Evolutionary conservation across 2,888 invertebrate species (phyloP).

Genomic region (Nasonovia ribisnigri): DNA sequence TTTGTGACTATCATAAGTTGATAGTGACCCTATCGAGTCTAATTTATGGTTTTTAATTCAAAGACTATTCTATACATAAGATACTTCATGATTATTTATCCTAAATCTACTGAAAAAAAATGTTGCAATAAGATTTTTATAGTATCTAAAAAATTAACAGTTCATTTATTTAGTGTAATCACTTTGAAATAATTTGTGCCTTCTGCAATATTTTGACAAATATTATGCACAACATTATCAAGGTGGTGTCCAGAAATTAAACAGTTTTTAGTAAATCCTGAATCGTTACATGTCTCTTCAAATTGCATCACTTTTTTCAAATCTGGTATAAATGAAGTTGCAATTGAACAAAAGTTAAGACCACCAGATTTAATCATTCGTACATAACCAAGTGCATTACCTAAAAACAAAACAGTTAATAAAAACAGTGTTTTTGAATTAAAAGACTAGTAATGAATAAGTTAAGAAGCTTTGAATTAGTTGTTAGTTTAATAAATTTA

Average conservation of each 20-base stretch:
- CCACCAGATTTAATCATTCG: constrained; percentile 94
- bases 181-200: constrained; percentile 89
- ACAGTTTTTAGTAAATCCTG: constrained; percentile 75
- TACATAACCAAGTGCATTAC: constrained; percentile 95
- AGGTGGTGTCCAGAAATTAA: constrained; percentile 79
- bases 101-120: neutral
- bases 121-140: neutral
- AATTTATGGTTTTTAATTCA: neutral
- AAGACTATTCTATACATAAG: neutral
- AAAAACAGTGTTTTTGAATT: neutral
- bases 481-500: too few relatives aligned
- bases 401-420: constrained; percentile 69
- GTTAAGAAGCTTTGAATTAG: neutral
- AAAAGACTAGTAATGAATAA: neutral
- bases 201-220: constrained; percentile 87
- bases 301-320: constrained; percentile 78
- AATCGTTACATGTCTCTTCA: constrained; percentile 76
- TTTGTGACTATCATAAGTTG: too few relatives aligned
- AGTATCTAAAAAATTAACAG: neutral
- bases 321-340: constrained; percentile 89
- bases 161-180: constrained; percentile 25
- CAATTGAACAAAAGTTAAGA: constrained; percentile 90
- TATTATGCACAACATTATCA: constrained; percentile 82
- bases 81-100: neutral
- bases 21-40: neutral